phyloP scores from a whole-genome alignment of 2,888 invertebrate genomes.

The Eupithecia pulchellata region DNA sequence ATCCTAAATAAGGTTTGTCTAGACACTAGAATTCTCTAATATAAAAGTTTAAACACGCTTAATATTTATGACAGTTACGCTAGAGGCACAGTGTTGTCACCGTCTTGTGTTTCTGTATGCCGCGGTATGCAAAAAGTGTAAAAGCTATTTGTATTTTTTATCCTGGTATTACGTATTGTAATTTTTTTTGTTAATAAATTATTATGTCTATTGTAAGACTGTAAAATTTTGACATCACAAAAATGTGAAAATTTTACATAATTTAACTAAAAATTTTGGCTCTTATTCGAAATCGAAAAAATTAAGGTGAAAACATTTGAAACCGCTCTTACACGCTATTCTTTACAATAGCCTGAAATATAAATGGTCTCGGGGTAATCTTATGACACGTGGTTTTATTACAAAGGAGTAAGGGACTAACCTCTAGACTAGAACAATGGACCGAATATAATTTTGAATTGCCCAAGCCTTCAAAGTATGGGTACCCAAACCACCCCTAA shows the following conservation, averaged over 20 bases:
- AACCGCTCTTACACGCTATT: conserved; percentile 8
- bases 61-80: too few relatives aligned
- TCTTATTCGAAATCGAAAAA: background rate
- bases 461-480: conserved; percentile 39
- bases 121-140: too few relatives aligned
- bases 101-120: too few relatives aligned
- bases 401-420: conserved; percentile 42
- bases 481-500: conserved; percentile 1
- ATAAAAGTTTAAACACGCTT: too few relatives aligned
- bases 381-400: conserved; percentile 23
- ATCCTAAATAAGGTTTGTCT: too few relatives aligned
- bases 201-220: too few relatives aligned
- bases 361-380: conserved; percentile 14
- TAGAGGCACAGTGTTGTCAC: too few relatives aligned
- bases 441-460: conserved; percentile 53
- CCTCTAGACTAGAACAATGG: conserved; percentile 56
- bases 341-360: conserved; percentile 9
- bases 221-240: too few relatives aligned
- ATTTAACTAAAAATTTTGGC: background rate
- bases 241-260: background rate
- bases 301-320: conserved; percentile 2
- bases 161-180: too few relatives aligned
- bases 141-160: too few relatives aligned
- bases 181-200: too few relatives aligned
- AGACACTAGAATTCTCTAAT: too few relatives aligned